Evolutionary conservation across 2,113 vertebrate genomes (phyloP).

Genomic region (Oceanites oceanicus): DNA sequence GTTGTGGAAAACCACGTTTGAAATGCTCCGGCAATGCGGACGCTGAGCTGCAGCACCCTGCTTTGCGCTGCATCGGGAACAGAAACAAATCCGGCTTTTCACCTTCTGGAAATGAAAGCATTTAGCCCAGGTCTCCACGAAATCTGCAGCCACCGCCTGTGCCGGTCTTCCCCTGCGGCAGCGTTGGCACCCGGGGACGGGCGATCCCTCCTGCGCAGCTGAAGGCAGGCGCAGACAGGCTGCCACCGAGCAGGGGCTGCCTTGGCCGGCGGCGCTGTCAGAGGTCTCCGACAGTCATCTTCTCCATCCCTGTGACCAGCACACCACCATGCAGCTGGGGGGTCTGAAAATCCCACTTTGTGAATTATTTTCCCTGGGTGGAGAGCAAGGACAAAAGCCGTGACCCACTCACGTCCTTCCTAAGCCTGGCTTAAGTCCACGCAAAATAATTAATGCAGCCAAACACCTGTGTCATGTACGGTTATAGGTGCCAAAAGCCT

Average conservation of each 20-base stretch:
- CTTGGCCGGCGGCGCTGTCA: not conserved
- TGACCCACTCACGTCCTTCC: not conserved
- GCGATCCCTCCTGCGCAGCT: not conserved
- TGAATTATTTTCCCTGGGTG: not conserved
- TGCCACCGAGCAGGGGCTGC: fast-evolving
- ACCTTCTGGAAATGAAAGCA: not conserved
- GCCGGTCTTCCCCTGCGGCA: fast-evolving
- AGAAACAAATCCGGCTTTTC: not conserved
- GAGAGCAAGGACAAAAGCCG: not conserved
- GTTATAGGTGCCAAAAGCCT: not conserved
- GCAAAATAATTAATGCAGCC: not conserved
- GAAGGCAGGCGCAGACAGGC: not conserved
- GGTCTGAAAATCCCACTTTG: not conserved
- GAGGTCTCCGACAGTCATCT: fast-evolving
- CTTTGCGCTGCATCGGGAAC: fast-evolving
- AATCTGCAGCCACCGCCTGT: not conserved
- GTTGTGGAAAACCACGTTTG: not conserved
- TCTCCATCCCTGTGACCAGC: not conserved
- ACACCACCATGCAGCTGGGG: not conserved
- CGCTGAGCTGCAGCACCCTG: not conserved
- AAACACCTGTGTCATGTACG: fast-evolving
- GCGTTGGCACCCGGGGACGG: fast-evolving
- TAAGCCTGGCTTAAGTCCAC: not conserved
- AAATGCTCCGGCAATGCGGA: not conserved
- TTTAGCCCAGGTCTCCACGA: not conserved